Conservation (phyloP, 2,797 vertebrate genomes). For the Tenualosa ilisha region DNA sequence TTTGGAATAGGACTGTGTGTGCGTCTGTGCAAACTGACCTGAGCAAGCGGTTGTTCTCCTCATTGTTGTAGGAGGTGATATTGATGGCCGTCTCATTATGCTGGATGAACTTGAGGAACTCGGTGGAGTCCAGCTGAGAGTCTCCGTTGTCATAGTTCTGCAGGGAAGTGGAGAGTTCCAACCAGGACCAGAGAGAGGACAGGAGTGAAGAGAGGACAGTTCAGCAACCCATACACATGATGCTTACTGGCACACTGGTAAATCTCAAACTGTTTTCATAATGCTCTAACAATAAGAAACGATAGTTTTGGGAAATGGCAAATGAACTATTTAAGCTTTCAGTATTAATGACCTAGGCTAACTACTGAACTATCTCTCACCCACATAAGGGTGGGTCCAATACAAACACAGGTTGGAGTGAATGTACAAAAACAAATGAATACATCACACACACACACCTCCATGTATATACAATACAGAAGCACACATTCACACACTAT, state of each 20-base stretch:
- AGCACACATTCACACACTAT: too few species aligned
- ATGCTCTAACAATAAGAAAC: too few species aligned
- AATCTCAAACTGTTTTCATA: too few species aligned
- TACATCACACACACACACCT: too few species aligned
- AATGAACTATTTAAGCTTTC: too few species aligned
- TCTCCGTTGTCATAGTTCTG: constrained; percentile 88
- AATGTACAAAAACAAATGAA: background rate
- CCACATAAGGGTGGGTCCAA: too few species aligned
- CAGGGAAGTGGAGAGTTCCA: background rate
- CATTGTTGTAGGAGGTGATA: constrained; percentile 78
- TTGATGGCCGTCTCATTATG: constrained; percentile 88
- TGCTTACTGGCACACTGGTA: too few species aligned
- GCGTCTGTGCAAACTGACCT: constrained; percentile 65
- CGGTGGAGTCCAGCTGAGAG: constrained; percentile 82
- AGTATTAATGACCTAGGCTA: too few species aligned
- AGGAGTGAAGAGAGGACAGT: background rate
- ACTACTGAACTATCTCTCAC: too few species aligned
- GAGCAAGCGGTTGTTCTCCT: constrained; percentile 85
- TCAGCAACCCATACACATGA: background rate
- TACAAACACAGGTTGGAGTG: background rate
- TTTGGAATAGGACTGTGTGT: background rate
- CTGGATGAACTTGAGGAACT: constrained; percentile 88
- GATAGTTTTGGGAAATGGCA: too few species aligned
- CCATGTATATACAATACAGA: too few species aligned
- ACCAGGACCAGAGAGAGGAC: background rate